Conservation (phyloP, 2,797 vertebrate species). For the Valencia hispanica region DNA sequence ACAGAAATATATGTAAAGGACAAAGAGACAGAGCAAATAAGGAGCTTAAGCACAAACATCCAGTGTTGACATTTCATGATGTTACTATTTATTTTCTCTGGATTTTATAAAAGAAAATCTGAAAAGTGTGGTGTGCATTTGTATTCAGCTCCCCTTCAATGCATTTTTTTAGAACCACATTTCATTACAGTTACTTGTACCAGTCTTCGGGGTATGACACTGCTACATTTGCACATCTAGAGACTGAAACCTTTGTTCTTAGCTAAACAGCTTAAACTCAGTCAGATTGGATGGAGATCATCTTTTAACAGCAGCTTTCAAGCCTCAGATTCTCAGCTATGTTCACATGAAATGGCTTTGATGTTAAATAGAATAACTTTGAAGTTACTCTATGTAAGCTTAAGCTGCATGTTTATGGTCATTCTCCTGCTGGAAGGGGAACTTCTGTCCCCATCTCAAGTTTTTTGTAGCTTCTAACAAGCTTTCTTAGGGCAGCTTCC, state of each 20-base stretch:
- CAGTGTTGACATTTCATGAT: neutral
- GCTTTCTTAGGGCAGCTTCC: neutral
- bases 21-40: too few relatives aligned
- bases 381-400: neutral
- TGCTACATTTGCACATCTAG: neutral
- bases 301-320: neutral
- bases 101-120: neutral
- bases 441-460: too few relatives aligned
- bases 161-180: neutral
- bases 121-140: neutral
- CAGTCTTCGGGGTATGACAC: neutral
- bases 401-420: neutral
- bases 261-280: too few relatives aligned
- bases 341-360: too few relatives aligned
- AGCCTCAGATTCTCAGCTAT: neutral
- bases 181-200: neutral
- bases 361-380: too few relatives aligned
- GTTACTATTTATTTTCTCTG: neutral
- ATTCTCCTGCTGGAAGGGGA: neutral
- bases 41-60: too few relatives aligned
- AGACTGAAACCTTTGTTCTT: too few relatives aligned
- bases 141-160: neutral
- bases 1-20: too few relatives aligned
- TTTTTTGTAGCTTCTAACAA: neutral
- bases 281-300: neutral